Base-by-base conservation (phyloP, 2,888 invertebrate genomes). In the Tipula vernalis region DNA sequence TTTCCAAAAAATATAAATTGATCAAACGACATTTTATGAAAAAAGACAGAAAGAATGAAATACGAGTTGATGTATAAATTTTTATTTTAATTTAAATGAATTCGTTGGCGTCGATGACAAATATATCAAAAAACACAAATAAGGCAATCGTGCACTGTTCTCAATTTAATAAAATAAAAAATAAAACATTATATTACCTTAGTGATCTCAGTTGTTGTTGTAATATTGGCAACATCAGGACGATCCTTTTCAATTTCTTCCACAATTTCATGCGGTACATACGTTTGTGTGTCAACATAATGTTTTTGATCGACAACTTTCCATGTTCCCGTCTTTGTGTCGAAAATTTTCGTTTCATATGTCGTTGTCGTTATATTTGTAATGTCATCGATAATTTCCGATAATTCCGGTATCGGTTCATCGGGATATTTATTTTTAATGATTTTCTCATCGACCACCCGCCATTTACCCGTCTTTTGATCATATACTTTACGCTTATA, bases 361-460 rank as follows among this genome's bases (percentile, higher is more conserved):
- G 92, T 92, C 87, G 92, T 92, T 86, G 90, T 91, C 47, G 92
- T 92, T 41, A 90, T 90, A 88, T 92, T 91, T 86, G 91, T 91
- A 90, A 91, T 90, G 90, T 92, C 92, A 90, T 92, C 92, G 87
- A 91, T 90, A 89, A 92, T 90, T 90, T 91, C 91, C 87, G 91
- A 91, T 88, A 91, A 90, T n/a, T 87, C 87, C 44, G 87, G 87
- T 39, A 87, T 39, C 13, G 39, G 28, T 89, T 91, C 90, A 88
- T 87, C 51, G 12, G 47, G 83, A 18, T 89, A 88, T 87, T 89
- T 89, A 88, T 92, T 92, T 88, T 92, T 92, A 87, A 93, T 92
- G 8, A 92, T 91, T 89, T 92, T 93, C 88, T 93, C 93, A 88
- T 93, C 93, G 87, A 92, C 91, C 85, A 93, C 90, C 88, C 90